These are phyloP conservation scores for Astropecten irregularis DNA, from an alignment of 53 echinoderm and acorn worm genomes.

Conservation along the genomic window DNA sequence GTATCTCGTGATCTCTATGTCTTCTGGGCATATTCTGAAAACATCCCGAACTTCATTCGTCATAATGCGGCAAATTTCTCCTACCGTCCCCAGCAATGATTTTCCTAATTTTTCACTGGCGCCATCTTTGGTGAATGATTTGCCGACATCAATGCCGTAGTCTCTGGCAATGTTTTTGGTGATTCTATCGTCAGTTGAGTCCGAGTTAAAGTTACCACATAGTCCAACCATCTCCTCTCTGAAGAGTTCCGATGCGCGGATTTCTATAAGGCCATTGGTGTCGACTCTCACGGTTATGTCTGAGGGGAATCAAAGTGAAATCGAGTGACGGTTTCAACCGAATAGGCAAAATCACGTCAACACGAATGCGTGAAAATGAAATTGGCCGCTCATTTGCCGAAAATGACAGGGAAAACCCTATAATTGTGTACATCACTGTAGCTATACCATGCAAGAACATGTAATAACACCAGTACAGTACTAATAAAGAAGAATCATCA, in stretches of 20 bases:
- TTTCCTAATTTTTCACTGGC: too few relatives aligned
- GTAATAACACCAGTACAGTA: too few relatives aligned
- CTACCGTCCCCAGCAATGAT: too few relatives aligned
- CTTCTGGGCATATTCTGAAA: neutral
- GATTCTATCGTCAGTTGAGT: neutral
- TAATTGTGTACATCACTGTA: too few relatives aligned
- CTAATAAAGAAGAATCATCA: too few relatives aligned
- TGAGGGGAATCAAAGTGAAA: slow-evolving; percentile 3
- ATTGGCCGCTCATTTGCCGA: too few relatives aligned
- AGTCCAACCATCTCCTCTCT: neutral
- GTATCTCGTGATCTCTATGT: neutral
- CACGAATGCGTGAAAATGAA: too few relatives aligned
- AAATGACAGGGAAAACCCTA: too few relatives aligned
- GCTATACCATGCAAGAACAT: too few relatives aligned
- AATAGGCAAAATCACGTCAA: too few relatives aligned
- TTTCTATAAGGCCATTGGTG: slow-evolving; percentile 17
- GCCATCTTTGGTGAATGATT: too few relatives aligned
- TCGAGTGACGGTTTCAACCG: too few relatives aligned
- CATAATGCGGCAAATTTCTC: neutral
- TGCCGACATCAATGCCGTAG: neutral
- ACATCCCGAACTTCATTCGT: neutral
- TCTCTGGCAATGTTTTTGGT: neutral
- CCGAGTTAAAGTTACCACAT: slow-evolving; percentile 63
- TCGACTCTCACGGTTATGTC: slow-evolving; percentile 31
- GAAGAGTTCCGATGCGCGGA: slow-evolving; percentile 29